These are phyloP conservation scores for Rhombomys opimus DNA, from an alignment of 2,113 vertebrate species.

Conservation along the genomic window DNA sequence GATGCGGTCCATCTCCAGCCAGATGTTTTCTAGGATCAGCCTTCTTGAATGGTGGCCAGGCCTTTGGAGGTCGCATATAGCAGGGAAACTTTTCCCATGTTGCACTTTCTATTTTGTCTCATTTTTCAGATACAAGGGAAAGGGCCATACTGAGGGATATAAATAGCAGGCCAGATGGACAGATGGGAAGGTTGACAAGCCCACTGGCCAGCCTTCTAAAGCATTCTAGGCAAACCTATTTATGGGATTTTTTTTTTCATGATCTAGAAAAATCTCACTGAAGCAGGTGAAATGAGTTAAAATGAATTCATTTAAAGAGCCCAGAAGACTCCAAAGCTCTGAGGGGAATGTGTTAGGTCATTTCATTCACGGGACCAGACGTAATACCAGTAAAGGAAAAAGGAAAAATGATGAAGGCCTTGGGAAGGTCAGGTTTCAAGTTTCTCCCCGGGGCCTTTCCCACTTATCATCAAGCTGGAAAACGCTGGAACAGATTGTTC, in stretches of 20 bases:
- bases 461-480: background rate
- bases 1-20: background rate
- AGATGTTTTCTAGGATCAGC: background rate
- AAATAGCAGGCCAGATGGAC: constrained; percentile 60
- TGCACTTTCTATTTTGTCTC: constrained; percentile 43
- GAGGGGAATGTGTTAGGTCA: background rate
- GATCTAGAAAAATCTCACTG: background rate
- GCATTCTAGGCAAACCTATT: constrained; percentile 36
- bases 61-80: background rate
- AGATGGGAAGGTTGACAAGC: background rate
- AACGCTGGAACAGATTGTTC: background rate
- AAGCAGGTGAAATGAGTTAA: background rate
- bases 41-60: background rate
- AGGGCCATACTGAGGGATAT: background rate
- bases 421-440: background rate
- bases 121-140: constrained; percentile 36
- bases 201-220: background rate
- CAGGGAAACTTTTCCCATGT: constrained; percentile 22
- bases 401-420: background rate
- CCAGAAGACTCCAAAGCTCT: background rate
- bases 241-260: constrained; percentile 27
- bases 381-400: background rate
- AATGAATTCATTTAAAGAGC: background rate
- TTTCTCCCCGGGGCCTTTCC: background rate
- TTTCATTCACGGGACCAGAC: background rate